phyloP scores from a whole-genome alignment of 2,888 invertebrate genomes.

The Caenorhabditis sp. region DNA sequence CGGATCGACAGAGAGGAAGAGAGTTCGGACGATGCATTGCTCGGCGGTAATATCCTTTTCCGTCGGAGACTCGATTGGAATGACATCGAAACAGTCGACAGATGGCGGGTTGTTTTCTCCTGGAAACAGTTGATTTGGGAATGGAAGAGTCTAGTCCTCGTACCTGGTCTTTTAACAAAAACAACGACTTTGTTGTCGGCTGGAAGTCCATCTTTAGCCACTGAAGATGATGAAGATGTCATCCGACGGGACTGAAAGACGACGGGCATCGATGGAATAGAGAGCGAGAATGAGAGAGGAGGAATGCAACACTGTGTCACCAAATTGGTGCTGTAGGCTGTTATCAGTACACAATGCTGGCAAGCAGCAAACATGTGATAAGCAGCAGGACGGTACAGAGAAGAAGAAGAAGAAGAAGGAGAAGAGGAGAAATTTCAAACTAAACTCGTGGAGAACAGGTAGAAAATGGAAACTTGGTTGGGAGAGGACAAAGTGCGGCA shows the following conservation, averaged over 20 bases:
- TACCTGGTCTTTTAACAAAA: slow-evolving; percentile 66
- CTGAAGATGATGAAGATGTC: slow-evolving; percentile 48
- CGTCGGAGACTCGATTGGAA: slow-evolving; percentile 54
- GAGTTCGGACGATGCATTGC: slow-evolving; percentile 68
- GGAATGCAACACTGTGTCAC: slow-evolving; percentile 52
- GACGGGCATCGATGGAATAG: slow-evolving; percentile 39
- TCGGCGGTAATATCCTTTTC: slow-evolving; percentile 56
- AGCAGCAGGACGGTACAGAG: slow-evolving; percentile 42
- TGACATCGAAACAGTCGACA: slow-evolving; percentile 64
- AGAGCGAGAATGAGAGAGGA: no score
- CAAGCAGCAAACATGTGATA: slow-evolving; percentile 60
- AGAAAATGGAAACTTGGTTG: neutral
- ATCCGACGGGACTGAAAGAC: slow-evolving; percentile 47
- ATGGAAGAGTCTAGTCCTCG: neutral
- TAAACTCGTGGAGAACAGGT: slow-evolving; percentile 49
- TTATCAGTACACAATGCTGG: slow-evolving; percentile 52
- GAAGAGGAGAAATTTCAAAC: slow-evolving; percentile 36
- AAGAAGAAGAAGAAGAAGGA: slow-evolving; percentile 43
- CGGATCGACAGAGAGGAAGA: slow-evolving; percentile 66
- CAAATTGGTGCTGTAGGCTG: slow-evolving; percentile 45
- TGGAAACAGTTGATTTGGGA: slow-evolving; percentile 18
- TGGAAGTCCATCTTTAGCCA: slow-evolving; percentile 28
- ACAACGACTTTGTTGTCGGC: slow-evolving; percentile 64
- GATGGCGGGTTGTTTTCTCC: slow-evolving; percentile 66
- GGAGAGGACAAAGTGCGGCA: slow-evolving; percentile 35